These are phyloP conservation scores for Agrotis clavis DNA, from an alignment of 2,888 invertebrate species.

Conservation along the genomic window DNA sequence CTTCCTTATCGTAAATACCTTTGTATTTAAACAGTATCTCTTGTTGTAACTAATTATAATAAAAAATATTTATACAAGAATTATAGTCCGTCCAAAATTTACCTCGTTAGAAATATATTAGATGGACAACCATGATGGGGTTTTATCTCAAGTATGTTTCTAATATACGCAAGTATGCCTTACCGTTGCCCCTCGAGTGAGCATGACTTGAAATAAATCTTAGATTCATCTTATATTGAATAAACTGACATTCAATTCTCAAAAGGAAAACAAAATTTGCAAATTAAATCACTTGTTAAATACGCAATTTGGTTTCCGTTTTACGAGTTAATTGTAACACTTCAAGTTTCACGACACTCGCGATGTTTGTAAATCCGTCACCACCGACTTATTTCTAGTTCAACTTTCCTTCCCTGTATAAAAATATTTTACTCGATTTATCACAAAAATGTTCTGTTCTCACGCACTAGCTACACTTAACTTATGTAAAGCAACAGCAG, in stretches of 20 bases:
- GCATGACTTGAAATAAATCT: conserved; percentile 23
- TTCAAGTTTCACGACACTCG: conserved; percentile 49
- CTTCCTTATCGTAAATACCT: conserved; percentile 52
- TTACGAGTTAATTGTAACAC: conserved; percentile 48
- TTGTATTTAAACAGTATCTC: conserved; percentile 40
- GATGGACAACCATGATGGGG: neutral
- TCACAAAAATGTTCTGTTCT: conserved; percentile 57
- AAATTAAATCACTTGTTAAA: conserved; percentile 44
- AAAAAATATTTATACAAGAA: conserved; percentile 31
- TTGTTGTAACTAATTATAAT: conserved; percentile 29
- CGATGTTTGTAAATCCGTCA: conserved; percentile 49
- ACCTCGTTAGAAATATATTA: conserved; percentile 11
- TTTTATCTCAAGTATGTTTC: conserved; percentile 12
- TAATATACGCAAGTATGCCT: conserved; percentile 22
- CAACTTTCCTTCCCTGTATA: conserved; percentile 63
- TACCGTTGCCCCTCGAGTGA: conserved; percentile 15
- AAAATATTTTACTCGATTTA: conserved; percentile 63
- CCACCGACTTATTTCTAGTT: conserved; percentile 46
- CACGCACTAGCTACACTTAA: conserved; percentile 55
- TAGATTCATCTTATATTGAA: conserved; percentile 18
- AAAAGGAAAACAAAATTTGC: conserved; percentile 36
- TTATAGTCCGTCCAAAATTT: conserved; percentile 17
- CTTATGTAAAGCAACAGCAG: conserved; percentile 52
- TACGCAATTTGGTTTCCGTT: conserved; percentile 48
- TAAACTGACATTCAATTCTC: conserved; percentile 14